A percentile compares a stretch with the other conserved stretches of the same genome.
Evolutionary conservation across 1,140 invertebrate species (phyloP).

Genomic region (Nasonia vitripennis): DNA sequence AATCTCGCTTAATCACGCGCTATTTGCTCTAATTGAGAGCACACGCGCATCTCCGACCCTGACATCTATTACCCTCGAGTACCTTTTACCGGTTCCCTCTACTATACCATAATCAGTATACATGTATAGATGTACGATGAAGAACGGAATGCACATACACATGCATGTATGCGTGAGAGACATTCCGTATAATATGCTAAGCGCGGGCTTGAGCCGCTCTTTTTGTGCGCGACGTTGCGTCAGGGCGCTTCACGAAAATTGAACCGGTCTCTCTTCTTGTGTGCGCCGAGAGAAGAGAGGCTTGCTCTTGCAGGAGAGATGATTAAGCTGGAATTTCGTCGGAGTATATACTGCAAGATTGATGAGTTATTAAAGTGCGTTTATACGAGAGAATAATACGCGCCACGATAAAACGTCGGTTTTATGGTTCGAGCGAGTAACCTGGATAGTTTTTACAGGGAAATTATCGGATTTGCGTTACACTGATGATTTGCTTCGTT

Average conservation of each 20-base stretch:
- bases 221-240: too few species aligned
- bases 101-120: neutral
- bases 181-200: too few species aligned
- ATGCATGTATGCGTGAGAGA: neutral
- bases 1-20: conserved; percentile 66
- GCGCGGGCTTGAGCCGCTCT: too few species aligned
- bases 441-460: neutral
- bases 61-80: conserved; percentile 67
- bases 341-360: neutral
- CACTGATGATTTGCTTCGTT: too few species aligned
- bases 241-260: conserved; percentile 10
- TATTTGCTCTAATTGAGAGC: conserved; percentile 70
- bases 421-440: neutral
- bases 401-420: too few species aligned
- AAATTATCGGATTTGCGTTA: neutral
- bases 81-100: conserved; percentile 56
- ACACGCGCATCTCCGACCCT: conserved; percentile 65
- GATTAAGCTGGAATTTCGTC: neutral
- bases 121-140: neutral
- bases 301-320: neutral
- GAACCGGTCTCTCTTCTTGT: neutral
- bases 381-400: too few species aligned
- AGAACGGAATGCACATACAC: neutral
- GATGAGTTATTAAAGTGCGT: neutral
- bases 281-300: neutral